Evolutionary conservation across 2,797 vertebrate species (phyloP).

Genomic region (Arctocebus calabarensis): DNA sequence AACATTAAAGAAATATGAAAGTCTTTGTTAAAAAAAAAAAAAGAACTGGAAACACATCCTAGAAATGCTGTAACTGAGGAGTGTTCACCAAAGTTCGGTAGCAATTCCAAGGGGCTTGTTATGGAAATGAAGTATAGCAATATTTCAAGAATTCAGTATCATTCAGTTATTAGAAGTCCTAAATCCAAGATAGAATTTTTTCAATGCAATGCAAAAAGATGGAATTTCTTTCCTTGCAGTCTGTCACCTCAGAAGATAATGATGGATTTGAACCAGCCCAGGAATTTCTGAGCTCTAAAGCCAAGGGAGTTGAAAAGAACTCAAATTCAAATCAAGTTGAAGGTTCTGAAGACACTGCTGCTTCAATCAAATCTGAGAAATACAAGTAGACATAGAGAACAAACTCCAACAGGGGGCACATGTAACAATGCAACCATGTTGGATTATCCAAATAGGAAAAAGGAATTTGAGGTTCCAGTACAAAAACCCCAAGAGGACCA

Average conservation of each 20-base stretch:
- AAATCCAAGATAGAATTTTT: constrained; percentile 79
- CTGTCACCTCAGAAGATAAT: neutral
- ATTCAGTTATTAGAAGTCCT: constrained; percentile 84
- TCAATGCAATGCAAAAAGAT: constrained; percentile 73
- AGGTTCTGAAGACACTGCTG: constrained; percentile 33
- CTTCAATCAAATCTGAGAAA: constrained; percentile 29
- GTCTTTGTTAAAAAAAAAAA: no score
- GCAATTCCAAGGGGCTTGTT: constrained; percentile 66
- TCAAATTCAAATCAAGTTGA: constrained; percentile 64
- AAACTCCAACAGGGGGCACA: constrained; percentile 49
- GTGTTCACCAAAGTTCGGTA: constrained; percentile 34
- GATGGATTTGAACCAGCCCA: neutral
- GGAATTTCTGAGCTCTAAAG: constrained; percentile 76
- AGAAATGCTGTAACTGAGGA: constrained; percentile 49
- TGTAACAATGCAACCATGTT: constrained; percentile 36
- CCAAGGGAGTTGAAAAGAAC: constrained; percentile 78
- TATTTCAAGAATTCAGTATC: constrained; percentile 69
- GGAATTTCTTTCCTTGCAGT: constrained; percentile 74
- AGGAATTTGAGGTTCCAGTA: constrained; percentile 46
- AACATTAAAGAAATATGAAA: no score
- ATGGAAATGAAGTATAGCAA: constrained; percentile 69
- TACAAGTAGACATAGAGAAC: constrained; percentile 65
- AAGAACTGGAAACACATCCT: no score
- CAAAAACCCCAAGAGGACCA: constrained; percentile 59
- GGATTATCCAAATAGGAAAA: neutral